Evolutionary conservation across 2,797 vertebrate genomes (phyloP), one percentile per base, ranked within the genome.

Genomic region (Glyptemys insculpta): DNA sequence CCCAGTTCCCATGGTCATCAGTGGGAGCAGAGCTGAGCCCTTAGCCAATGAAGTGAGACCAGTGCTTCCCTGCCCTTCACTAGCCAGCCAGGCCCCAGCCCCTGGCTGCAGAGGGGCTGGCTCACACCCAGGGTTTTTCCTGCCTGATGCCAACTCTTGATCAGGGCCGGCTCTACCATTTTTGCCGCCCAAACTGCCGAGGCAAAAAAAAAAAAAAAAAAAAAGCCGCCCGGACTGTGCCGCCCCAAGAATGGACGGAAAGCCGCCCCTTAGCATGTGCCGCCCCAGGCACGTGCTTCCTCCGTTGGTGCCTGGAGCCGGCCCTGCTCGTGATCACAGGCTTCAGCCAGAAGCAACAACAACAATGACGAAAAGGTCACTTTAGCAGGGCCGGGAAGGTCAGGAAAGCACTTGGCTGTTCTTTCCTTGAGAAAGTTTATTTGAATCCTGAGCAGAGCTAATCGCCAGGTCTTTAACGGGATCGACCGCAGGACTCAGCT

Each of bases 401-500:
- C 1, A 2, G 3, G 78, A 59, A 25, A 94, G 54, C 65, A 82
- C 49, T 62, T 79, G 52, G 7, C 79, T 94, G 85, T 49, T 83
- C 86, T 18, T 90, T 84, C 68, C 83, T 85, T 78, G 81, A 79
- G 85, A 91, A 95, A 88, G 0, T 88, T 94, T 89, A 3, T 91
- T 96, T 92, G 86, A 44, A 6, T 89, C 86, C 65, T 4, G 4
- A 88, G 88, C 83, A 62, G 93, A 88, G 79, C 56, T 90, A 81
- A 95, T 95, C 27, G n/a, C 37, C 52, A 68, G 57, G n/a, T 83
- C 49, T 83, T 88, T 79, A 83, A 65, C 52, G 76, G 79, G 88
- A 2, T 72, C 85, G 95, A 85, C 90, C 83, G 21, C 82, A 49
- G 84, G 65, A 4, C n/a, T 82, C 92, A 41, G 79, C 74, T 80